phyloP scores from a whole-genome alignment of 2,797 vertebrate genomes.

The Rhinichthys osculus region DNA sequence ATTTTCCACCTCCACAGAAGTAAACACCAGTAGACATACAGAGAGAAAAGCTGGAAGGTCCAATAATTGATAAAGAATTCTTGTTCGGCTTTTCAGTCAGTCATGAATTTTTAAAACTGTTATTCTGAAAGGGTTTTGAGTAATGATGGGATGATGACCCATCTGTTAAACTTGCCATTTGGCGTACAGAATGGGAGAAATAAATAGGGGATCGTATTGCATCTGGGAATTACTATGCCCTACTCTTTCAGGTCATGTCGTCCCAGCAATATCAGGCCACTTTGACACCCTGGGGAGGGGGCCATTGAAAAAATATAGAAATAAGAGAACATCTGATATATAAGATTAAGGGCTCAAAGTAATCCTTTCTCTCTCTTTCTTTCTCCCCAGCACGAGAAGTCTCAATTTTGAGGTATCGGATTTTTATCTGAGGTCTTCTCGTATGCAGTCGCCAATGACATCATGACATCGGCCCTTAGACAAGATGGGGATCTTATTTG shows the following conservation, averaged over 20 bases:
- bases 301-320: slow-evolving; percentile 42
- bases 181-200: slow-evolving; percentile 12
- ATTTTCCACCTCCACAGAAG: slow-evolving; percentile 39
- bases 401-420: slow-evolving; percentile 62
- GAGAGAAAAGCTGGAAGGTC: neutral
- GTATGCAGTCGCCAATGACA: slow-evolving; percentile 59
- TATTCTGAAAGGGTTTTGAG: neutral
- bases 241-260: slow-evolving; percentile 25
- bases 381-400: neutral
- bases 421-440: slow-evolving; percentile 52
- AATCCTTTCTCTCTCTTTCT: neutral
- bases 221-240: slow-evolving; percentile 12
- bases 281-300: slow-evolving; percentile 7
- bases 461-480: slow-evolving; percentile 65
- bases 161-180: neutral
- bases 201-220: slow-evolving; percentile 26
- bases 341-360: slow-evolving; percentile 40
- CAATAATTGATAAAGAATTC: neutral
- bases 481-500: slow-evolving; percentile 65
- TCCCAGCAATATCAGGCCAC: slow-evolving; percentile 29
- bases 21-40: neutral
- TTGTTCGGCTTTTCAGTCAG: neutral
- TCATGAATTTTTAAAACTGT: slow-evolving; percentile 11
- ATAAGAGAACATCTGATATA: slow-evolving; percentile 51
- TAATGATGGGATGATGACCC: neutral